These are phyloP conservation scores for Orchesella cincta DNA, from an alignment of 1,140 invertebrate genomes.

Conservation along the genomic window DNA sequence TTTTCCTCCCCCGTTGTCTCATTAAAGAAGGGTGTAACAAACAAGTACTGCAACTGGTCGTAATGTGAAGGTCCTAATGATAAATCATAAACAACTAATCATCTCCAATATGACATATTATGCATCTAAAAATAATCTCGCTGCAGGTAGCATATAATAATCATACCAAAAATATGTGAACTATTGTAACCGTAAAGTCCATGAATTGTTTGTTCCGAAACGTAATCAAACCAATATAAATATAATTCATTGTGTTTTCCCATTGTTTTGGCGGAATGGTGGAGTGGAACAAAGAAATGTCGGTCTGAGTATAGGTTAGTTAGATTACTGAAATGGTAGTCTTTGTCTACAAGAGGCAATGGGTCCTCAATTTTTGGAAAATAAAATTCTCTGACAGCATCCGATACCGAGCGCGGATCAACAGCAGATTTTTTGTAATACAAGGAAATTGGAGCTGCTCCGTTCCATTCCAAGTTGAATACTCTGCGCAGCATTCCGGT, in stretches of 20 bases:
- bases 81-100: not conserved
- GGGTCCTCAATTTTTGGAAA: not conserved
- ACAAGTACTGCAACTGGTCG: not conserved
- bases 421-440: not conserved
- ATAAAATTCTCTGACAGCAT: not conserved
- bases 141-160: too few species aligned
- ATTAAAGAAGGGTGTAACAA: not conserved
- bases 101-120: too few species aligned
- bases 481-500: not conserved
- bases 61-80: not conserved
- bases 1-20: not conserved
- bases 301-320: conserved; percentile 7
- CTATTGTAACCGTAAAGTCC: not conserved
- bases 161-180: not conserved
- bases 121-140: too few species aligned
- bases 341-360: not conserved
- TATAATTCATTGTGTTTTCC: not conserved
- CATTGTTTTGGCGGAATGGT: not conserved
- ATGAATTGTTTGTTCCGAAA: not conserved
- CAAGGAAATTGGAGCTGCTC: not conserved
- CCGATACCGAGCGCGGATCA: not conserved
- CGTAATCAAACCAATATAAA: conserved; percentile 18
- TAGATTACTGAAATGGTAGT: not conserved
- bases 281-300: conserved; percentile 6
- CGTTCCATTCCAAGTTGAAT: conserved; percentile 10